Evolutionary conservation across 1,140 invertebrate genomes (phyloP).

Genomic region (Drosophila nikananu): DNA sequence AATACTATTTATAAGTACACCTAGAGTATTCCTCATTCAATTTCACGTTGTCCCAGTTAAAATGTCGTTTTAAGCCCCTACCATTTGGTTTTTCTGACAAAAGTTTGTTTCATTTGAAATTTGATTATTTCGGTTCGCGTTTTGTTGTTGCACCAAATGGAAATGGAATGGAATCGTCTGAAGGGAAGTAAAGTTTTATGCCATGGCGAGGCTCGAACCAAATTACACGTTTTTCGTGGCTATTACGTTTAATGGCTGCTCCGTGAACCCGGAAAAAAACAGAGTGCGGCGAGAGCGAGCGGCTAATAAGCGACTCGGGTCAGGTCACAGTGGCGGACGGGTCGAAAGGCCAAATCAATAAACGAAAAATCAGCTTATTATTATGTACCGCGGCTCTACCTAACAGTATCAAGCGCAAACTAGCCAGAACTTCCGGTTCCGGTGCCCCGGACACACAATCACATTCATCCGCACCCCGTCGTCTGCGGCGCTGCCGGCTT

Average conservation of each 20-base stretch:
- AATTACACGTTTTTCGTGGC: conserved; percentile 75
- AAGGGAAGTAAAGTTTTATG: conserved; percentile 64
- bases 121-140: conserved; percentile 68
- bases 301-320: conserved; percentile 66
- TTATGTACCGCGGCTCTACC: conserved; percentile 36
- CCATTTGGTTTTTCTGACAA: conserved; percentile 17
- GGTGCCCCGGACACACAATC: conserved; percentile 52
- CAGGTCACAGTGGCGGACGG: conserved; percentile 30
- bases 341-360: conserved; percentile 66
- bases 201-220: conserved; percentile 45
- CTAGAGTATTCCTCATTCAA: conserved; percentile 19
- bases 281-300: conserved; percentile 15
- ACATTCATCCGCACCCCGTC: conserved; percentile 18
- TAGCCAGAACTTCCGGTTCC: conserved; percentile 82
- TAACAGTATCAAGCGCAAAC: conserved; percentile 80
- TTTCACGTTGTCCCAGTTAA: background rate
- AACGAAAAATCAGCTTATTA: conserved; percentile 78
- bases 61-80: conserved; percentile 26
- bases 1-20: rapidly evolving
- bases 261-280: conserved; percentile 24
- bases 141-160: conserved; percentile 20
- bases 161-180: conserved; percentile 42
- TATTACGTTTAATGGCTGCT: conserved; percentile 74
- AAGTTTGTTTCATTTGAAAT: conserved; percentile 68
- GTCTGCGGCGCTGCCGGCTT: conserved; percentile 71